phyloP scores from a whole-genome alignment of 2,888 invertebrate species.

The Chymomyza amoena region DNA sequence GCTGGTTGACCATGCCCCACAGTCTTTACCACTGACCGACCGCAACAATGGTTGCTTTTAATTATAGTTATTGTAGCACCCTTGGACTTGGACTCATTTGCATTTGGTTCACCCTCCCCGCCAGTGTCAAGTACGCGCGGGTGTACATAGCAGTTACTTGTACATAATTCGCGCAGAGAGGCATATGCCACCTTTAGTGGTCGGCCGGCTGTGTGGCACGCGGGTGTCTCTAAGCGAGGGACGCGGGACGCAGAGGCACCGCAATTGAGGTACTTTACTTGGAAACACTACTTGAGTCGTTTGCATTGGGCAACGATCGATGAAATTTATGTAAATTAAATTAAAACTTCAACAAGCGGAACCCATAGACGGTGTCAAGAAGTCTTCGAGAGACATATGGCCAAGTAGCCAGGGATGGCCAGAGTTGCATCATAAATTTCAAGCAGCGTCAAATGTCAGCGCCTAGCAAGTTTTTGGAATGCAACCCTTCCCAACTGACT shows the following conservation, averaged over 20 bases:
- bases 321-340: slow-evolving; percentile 75
- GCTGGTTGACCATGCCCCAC: slow-evolving; percentile 5
- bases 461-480: background rate
- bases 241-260: background rate
- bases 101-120: slow-evolving; percentile 32
- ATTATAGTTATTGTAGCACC: slow-evolving; percentile 69
- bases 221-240: slow-evolving; percentile 4
- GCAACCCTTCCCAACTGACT: background rate
- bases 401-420: slow-evolving; percentile 11
- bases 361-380: slow-evolving; percentile 47
- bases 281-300: background rate
- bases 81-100: slow-evolving; percentile 63
- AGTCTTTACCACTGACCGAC: slow-evolving; percentile 53
- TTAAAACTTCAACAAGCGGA: slow-evolving; percentile 72
- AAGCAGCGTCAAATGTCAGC: slow-evolving; percentile 22
- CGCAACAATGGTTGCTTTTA: slow-evolving; percentile 69
- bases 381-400: slow-evolving; percentile 48
- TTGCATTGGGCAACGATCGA: slow-evolving; percentile 50
- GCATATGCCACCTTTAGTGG: slow-evolving; percentile 4
- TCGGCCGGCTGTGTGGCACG: background rate
- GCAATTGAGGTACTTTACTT: background rate
- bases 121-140: background rate
- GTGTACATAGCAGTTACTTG: background rate
- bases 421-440: slow-evolving; percentile 8
- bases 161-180: background rate